Evolutionary conservation across 92 coral and sea anemone species (phyloP), one percentile per base, ranked within the genome.

Genomic region (Epizoanthus illoricatus): DNA sequence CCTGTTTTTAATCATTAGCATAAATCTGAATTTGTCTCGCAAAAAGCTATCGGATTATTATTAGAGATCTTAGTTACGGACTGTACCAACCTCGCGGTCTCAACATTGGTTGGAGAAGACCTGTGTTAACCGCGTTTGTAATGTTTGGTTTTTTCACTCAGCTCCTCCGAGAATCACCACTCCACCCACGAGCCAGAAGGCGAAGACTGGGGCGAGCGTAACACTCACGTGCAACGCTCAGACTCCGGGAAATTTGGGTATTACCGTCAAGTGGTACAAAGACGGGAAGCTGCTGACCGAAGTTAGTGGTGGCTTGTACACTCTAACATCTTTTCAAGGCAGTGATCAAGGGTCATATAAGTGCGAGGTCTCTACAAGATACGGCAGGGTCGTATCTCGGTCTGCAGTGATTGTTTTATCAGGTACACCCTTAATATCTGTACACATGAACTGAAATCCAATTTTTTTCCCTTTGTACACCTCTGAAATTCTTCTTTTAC

Each of bases 291-390:
- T 40, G 59, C 71, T 78, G 71, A 62, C 45, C 10, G 17, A 17
- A 9, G 60, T 12, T 6, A 42, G 17, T 18, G 24, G 62, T 13
- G 71, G 28, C 60, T 64, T 24, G 11, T 21, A 61, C 17, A 28
- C 54, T 10, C 45, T 78, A 62, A 16, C 23, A 16, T 78, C 60
- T n/a, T 58, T 54, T 8, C 3, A 78, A 20, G 7, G 17, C n/a
- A 15, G 33, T 12, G 60, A 78, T 62, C 82, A 63, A 20, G 82
- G 82, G 43, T 78, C 43, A 18, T 78, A 78, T 61, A 45, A 21
- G 5, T 78, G 82, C 28, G 65, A 78, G 82, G 72, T 43, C 2
- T 78, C 60, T 23, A 78, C 82, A 20, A n/a, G 61, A 78, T 78
- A 78, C 28, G 33, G 33, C 16, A 78, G 71, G 41, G 45, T 45